Evolutionary conservation across 2,113 vertebrate species (phyloP).

Genomic region (Oreochromis tanganicae): DNA sequence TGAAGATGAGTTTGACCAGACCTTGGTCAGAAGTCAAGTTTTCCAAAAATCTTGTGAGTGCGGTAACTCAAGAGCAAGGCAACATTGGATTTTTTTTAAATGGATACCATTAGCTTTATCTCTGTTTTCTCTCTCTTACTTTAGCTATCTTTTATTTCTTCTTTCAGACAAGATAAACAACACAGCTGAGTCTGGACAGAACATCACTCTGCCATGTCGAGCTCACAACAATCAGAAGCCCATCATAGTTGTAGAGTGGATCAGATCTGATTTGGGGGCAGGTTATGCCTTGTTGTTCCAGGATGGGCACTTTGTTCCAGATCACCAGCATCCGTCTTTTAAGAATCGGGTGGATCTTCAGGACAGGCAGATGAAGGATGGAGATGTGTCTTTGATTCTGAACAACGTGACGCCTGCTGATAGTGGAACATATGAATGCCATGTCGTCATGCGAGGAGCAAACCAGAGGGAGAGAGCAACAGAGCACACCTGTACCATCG

Average conservation of each 20-base stretch:
- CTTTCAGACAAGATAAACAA: background rate
- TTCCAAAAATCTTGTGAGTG: accelerated
- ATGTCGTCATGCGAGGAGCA: accelerated
- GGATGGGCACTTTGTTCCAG: background rate
- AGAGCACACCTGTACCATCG: background rate
- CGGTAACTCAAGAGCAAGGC: accelerated
- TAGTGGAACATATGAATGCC: background rate
- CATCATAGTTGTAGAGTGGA: background rate
- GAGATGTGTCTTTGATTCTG: accelerated
- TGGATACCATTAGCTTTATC: background rate
- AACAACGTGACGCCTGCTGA: accelerated
- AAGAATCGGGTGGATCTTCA: background rate
- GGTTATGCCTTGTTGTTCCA: background rate
- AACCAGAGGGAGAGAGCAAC: background rate
- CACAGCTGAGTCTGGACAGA: background rate
- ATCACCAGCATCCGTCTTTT: accelerated
- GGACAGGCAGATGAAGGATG: accelerated
- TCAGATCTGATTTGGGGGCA: background rate
- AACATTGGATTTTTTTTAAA: background rate
- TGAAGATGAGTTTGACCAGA: background rate
- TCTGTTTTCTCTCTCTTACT: accelerated
- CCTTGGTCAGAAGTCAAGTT: background rate
- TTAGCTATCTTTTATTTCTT: accelerated
- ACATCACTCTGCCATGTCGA: background rate
- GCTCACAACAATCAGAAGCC: background rate